These are phyloP conservation scores for Alitta virens DNA, from an alignment of 2,888 invertebrate genomes.

Conservation along the genomic window DNA sequence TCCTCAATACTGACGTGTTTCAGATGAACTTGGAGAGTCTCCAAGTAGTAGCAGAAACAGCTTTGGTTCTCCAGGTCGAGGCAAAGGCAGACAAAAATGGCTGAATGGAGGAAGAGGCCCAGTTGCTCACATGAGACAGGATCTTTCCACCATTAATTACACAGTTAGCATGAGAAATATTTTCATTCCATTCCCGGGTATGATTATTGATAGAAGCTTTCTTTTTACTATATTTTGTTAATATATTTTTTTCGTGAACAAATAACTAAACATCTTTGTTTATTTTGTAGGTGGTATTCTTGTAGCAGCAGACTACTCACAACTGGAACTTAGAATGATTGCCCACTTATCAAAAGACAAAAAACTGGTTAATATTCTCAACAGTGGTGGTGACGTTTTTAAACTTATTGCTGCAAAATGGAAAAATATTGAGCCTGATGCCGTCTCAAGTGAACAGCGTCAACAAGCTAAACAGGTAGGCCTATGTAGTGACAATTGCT, in stretches of 20 bases:
- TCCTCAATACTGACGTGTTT: too few relatives aligned
- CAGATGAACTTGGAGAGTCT: too few relatives aligned
- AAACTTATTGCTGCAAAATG: conserved; percentile 81
- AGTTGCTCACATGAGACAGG: not conserved
- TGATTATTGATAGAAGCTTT: too few relatives aligned
- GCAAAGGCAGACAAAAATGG: too few relatives aligned
- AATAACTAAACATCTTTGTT: not conserved
- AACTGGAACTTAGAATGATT: conserved; percentile 88
- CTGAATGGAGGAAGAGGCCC: too few relatives aligned
- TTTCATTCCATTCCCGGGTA: conserved; percentile 55
- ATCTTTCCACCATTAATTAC: not conserved
- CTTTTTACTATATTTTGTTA: too few relatives aligned
- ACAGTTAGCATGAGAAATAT: conserved; percentile 54
- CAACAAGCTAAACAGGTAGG: conserved; percentile 74
- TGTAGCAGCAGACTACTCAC: conserved; percentile 93
- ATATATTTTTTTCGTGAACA: too few relatives aligned
- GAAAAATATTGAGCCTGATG: conserved; percentile 68
- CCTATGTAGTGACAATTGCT: not conserved
- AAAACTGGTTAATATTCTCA: conserved; percentile 64
- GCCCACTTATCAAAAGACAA: conserved; percentile 84
- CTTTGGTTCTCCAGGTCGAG: too few relatives aligned
- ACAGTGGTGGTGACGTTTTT: conserved; percentile 57
- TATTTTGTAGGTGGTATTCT: conserved; percentile 61
- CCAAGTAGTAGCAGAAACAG: too few relatives aligned
- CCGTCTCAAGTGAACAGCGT: conserved; percentile 74